Evolutionary conservation across 1,140 invertebrate species (phyloP).

Genomic region (Bombus sibiricus): DNA sequence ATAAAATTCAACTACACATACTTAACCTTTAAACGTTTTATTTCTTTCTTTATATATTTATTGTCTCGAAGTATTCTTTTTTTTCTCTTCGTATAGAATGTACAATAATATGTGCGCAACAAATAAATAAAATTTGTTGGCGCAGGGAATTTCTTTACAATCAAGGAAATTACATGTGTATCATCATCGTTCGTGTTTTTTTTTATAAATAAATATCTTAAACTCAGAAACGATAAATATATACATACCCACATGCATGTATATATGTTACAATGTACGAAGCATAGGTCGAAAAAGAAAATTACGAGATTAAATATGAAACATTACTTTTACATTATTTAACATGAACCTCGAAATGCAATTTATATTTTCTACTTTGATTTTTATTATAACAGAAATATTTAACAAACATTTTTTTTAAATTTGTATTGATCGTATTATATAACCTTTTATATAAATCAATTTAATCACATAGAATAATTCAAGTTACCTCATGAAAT

Average conservation of each 20-base stretch:
- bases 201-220: constrained; percentile 40
- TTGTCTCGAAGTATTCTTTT: constrained; percentile 54
- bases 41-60: constrained; percentile 52
- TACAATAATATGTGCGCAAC: constrained; percentile 15
- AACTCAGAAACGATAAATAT: background rate
- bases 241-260: background rate
- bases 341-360: background rate
- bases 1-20: background rate
- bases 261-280: constrained; percentile 1
- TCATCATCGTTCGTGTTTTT: background rate
- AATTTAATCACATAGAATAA: constrained; percentile 1
- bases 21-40: background rate
- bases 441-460: too few relatives aligned
- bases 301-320: background rate
- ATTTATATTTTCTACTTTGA: background rate
- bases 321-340: background rate
- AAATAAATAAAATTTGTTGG: background rate
- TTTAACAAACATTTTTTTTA: background rate
- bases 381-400: background rate
- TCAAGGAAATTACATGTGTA: background rate
- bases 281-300: background rate
- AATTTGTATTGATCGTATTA: background rate
- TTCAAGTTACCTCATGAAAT: constrained; percentile 4
- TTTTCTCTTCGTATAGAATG: constrained; percentile 22
- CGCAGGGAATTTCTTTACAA: constrained; percentile 11